A percentile compares a stretch with the other conserved stretches of the same genome.
phyloP scores from a whole-genome alignment of 2,113 vertebrate species.

The Melanotaenia duboulayi region DNA sequence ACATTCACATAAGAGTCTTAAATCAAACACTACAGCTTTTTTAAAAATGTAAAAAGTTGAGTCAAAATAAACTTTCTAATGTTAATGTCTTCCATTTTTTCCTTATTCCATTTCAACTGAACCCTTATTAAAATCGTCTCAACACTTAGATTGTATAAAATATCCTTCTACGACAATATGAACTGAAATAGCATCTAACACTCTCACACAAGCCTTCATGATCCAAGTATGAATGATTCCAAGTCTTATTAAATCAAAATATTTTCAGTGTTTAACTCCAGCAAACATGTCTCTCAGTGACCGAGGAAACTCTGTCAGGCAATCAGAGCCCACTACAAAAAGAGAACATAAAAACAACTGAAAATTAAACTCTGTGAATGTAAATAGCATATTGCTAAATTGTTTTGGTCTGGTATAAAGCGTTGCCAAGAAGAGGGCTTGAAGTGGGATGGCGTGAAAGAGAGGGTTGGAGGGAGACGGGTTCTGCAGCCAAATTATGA shows the following conservation, averaged over 20 bases:
- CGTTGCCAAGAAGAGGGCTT: constrained; percentile 59
- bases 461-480: constrained; percentile 20
- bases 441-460: constrained; percentile 66
- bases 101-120: neutral
- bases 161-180: constrained; percentile 26
- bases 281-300: constrained; percentile 36
- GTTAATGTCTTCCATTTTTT: constrained; percentile 1
- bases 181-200: constrained; percentile 40
- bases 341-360: constrained; percentile 67
- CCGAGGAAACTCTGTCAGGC: constrained; percentile 62
- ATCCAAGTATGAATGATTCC: constrained; percentile 6
- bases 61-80: constrained; percentile 3
- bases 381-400: constrained; percentile 73
- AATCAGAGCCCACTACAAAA: constrained; percentile 67
- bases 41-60: neutral
- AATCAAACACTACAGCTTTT: neutral
- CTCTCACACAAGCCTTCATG: constrained; percentile 24
- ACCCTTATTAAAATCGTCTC: constrained; percentile 7
- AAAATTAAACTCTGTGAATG: constrained; percentile 64
- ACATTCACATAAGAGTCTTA: neutral
- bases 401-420: constrained; percentile 69
- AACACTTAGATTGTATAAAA: constrained; percentile 1
- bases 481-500: constrained; percentile 45
- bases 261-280: constrained; percentile 57
- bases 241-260: constrained; percentile 39